These are phyloP conservation scores for Cephus pygmeus DNA, from an alignment of 2,888 invertebrate genomes.

Conservation along the genomic window DNA sequence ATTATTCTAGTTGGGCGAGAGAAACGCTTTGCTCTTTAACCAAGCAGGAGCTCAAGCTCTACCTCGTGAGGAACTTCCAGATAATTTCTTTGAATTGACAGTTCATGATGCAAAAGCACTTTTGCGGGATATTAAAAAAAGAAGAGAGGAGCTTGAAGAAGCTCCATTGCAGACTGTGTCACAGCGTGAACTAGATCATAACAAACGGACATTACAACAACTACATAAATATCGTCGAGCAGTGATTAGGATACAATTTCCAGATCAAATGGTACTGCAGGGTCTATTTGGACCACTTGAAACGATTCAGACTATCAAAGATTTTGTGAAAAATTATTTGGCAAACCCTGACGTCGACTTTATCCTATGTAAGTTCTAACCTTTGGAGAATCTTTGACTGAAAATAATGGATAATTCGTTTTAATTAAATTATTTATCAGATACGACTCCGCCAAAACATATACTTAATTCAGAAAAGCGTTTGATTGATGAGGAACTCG, in stretches of 20 bases:
- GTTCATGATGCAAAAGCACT: slow-evolving; percentile 83
- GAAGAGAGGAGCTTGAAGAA: slow-evolving; percentile 75
- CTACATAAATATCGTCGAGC: slow-evolving; percentile 79
- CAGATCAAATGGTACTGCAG: slow-evolving; percentile 86
- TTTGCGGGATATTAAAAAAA: slow-evolving; percentile 78
- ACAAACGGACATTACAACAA: slow-evolving; percentile 70
- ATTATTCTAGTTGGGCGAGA: slow-evolving; percentile 74
- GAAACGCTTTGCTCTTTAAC: slow-evolving; percentile 80
- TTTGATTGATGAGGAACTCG: slow-evolving; percentile 79
- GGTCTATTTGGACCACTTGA: slow-evolving; percentile 85
- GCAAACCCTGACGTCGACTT: slow-evolving; percentile 75
- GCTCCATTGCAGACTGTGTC: slow-evolving; percentile 78
- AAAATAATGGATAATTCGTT: slow-evolving; percentile 33
- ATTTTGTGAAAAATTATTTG: slow-evolving; percentile 81
- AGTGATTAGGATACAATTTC: slow-evolving; percentile 87
- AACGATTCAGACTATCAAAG: slow-evolving; percentile 75
- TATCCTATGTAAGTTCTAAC: slow-evolving; percentile 77
- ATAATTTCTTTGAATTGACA: slow-evolving; percentile 90
- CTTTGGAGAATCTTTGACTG: slow-evolving; percentile 18
- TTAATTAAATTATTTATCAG: slow-evolving; percentile 65
- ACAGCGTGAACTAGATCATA: slow-evolving; percentile 72
- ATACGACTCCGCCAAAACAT: slow-evolving; percentile 85
- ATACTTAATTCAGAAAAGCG: slow-evolving; percentile 72
- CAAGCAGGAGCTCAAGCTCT: slow-evolving; percentile 69
- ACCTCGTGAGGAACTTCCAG: slow-evolving; percentile 79